Evolutionary conservation across 2,113 vertebrate species (phyloP), one percentile per base, ranked within the genome.

Genomic region (Gorsachius goisagi): DNA sequence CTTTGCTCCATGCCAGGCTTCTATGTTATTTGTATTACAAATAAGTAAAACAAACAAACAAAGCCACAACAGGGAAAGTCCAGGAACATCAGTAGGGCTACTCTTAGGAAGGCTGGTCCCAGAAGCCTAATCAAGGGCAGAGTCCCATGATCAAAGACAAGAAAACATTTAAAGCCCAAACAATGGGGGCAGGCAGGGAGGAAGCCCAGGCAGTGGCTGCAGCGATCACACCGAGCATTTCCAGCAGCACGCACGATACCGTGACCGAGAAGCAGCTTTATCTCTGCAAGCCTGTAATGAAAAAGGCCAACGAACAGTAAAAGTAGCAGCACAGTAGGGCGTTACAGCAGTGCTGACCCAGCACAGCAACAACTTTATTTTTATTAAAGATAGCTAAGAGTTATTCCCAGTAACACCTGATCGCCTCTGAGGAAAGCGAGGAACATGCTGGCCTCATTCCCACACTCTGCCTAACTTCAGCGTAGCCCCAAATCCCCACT

Each of bases 1-100:
- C 90, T 96, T 96, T 95, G 90, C 91, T 96, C 74, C 55, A 89
- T 95, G 94, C 94, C 96, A 96, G 89, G 86, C 89, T 95, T 86
- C 91, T 62, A 73, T 86, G 89, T 68, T 93, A 85, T 79, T 93
- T 94, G 93, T 96, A 45, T 73, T 82, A 91, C 89, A 94, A 92
- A 75, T 87, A 67, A 89, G 72, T 73, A 90, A 96, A 96, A 79
- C 81, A 95, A 95, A 95, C 87, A 83, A 95, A 95, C 68, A 92
- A 87, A 89, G 63, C 81, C 62, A 37, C 81, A 58, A 88, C 27
- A n/a, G 49, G 62, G 77, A 89, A 73, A 94, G 81, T 64, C n/a
- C 77, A 75, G 58, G 62, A 90, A 16, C 32, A 71, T 39, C 83
- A 85, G 76, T 15, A 52, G n/a, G 27, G 67, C 44, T 79, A 14